Conservation (phyloP, 2,113 vertebrate species). For the Sardina pilchardus region DNA sequence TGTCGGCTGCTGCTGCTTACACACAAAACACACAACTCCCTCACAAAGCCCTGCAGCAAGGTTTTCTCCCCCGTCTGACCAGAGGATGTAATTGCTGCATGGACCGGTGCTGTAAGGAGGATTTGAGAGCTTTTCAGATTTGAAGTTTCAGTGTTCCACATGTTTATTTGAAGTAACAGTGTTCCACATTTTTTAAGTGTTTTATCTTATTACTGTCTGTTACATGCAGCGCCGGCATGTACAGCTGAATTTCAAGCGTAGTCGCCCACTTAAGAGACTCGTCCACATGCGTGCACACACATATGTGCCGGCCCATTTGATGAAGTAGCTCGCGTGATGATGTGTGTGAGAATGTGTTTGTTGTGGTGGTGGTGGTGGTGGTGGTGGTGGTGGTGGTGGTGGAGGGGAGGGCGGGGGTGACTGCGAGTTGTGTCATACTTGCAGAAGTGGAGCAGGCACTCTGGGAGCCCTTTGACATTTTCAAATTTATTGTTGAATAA, state of each 20-base stretch:
- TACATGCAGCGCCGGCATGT: neutral
- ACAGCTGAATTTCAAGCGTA: neutral
- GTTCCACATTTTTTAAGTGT: neutral
- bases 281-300: neutral
- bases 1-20: neutral
- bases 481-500: conserved; percentile 75
- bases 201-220: neutral
- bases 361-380: neutral
- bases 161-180: neutral
- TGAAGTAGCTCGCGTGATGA: neutral
- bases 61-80: neutral
- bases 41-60: neutral
- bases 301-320: neutral
- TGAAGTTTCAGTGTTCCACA: neutral
- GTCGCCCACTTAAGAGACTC: neutral
- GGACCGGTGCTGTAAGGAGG: neutral
- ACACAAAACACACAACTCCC: neutral
- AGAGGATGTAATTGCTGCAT: neutral
- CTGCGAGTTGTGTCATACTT: conserved; percentile 15
- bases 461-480: conserved; percentile 66
- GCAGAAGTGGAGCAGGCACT: conserved; percentile 52
- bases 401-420: neutral
- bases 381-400: neutral
- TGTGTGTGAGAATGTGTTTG: neutral
- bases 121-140: neutral